phyloP scores from a whole-genome alignment of 2,113 vertebrate genomes.

The Lampris megalopsis region DNA sequence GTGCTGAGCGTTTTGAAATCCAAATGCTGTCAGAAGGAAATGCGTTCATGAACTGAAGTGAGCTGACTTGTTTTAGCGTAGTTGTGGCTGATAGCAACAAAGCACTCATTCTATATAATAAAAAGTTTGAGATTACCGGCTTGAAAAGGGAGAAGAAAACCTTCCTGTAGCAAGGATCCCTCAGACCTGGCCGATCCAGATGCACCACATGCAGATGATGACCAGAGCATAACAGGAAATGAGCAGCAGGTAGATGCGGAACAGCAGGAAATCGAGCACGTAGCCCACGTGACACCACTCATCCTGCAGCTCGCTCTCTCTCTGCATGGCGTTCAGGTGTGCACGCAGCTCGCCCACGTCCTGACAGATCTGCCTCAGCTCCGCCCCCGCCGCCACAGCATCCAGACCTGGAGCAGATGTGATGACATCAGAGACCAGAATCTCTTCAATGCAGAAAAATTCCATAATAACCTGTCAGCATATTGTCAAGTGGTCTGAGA shows the following conservation, averaged over 20 bases:
- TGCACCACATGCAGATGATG: conserved; percentile 86
- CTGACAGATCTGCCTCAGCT: conserved; percentile 81
- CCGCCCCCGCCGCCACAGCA: conserved; percentile 27
- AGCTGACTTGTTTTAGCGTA: no score
- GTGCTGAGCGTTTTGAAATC: no score
- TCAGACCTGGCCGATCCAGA: conserved; percentile 82
- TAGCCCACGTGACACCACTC: conserved; percentile 87
- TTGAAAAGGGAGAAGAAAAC: no score
- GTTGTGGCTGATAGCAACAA: no score
- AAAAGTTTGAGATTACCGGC: no score
- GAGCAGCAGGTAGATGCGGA: conserved; percentile 84
- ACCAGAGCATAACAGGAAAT: conserved; percentile 83
- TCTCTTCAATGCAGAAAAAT: background rate
- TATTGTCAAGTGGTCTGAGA: no score
- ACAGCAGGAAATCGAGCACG: conserved; percentile 84
- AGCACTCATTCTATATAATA: no score
- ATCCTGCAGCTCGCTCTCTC: conserved; percentile 75
- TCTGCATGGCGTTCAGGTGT: conserved; percentile 74
- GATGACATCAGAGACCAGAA: background rate
- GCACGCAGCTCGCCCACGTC: conserved; percentile 75
- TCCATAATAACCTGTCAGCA: no score
- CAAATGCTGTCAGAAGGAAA: no score
- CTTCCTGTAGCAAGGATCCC: no score
- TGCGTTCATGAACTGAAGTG: no score
- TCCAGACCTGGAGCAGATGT: conserved; percentile 22